These are phyloP conservation scores for Rhamnusium bicolor DNA, from an alignment of 2,888 invertebrate species.

Conservation along the genomic window DNA sequence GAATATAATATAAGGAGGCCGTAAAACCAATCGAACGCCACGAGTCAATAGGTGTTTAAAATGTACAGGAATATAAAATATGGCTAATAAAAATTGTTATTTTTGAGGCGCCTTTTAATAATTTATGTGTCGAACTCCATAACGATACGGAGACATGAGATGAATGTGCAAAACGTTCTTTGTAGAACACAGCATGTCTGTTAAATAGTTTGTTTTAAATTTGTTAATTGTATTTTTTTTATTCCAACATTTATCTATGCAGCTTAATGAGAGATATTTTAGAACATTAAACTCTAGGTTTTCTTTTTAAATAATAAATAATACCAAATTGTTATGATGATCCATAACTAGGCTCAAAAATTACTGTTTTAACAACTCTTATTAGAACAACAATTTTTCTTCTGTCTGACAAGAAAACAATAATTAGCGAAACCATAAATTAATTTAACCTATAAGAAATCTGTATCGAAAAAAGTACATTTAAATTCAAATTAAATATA, in stretches of 20 bases:
- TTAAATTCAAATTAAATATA: too few relatives aligned
- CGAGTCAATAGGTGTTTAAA: slow-evolving; percentile 32
- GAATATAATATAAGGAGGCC: neutral
- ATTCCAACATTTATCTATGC: too few relatives aligned
- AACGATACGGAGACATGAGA: neutral
- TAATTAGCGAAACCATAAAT: too few relatives aligned
- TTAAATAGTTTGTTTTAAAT: neutral
- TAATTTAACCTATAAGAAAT: too few relatives aligned
- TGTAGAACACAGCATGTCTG: too few relatives aligned
- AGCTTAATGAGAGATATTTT: neutral
- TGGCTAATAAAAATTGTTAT: slow-evolving; percentile 43
- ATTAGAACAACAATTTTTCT: too few relatives aligned
- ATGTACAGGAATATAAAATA: slow-evolving; percentile 42
- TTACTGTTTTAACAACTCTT: too few relatives aligned
- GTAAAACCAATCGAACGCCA: slow-evolving; percentile 11
- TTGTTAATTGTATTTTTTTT: neutral
- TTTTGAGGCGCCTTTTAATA: slow-evolving; percentile 30
- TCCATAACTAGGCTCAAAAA: too few relatives aligned
- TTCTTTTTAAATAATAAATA: neutral
- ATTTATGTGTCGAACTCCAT: slow-evolving; percentile 24
- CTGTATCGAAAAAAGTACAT: too few relatives aligned
- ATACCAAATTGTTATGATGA: too few relatives aligned
- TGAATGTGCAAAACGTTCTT: neutral
- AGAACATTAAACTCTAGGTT: neutral
- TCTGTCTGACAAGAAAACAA: too few relatives aligned